Conservation (phyloP, 2,113 vertebrate genomes). For the Dipodomys stephensi region DNA sequence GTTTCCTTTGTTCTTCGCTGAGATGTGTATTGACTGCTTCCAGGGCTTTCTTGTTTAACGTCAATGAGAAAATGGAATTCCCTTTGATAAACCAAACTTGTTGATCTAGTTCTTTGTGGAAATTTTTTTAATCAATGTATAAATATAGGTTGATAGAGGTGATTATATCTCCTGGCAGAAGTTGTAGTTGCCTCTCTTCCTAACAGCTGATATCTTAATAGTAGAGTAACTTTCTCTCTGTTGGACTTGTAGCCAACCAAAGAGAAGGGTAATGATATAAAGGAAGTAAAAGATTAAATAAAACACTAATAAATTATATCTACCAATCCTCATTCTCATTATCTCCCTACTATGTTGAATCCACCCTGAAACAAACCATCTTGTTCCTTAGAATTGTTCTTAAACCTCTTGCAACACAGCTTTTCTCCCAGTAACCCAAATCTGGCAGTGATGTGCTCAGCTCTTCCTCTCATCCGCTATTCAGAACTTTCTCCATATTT, state of each 20-base stretch:
- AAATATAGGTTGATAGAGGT: conserved; percentile 66
- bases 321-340: not conserved
- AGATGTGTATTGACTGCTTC: conserved; percentile 79
- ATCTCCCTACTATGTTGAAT: not conserved
- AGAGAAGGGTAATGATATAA: not conserved
- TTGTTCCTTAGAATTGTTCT: not conserved
- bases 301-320: not conserved
- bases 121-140: conserved; percentile 35
- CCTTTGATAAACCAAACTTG: conserved; percentile 76
- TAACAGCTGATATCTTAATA: conserved; percentile 54
- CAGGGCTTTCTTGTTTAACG: conserved; percentile 74
- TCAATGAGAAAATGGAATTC: conserved; percentile 77
- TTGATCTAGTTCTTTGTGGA: conserved; percentile 63
- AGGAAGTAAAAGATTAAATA: conserved; percentile 5
- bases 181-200: not conserved
- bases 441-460: not conserved
- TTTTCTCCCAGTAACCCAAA: not conserved
- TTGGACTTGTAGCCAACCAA: conserved; percentile 17
- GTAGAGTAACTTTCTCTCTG: not conserved
- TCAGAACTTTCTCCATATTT: not conserved
- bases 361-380: not conserved
- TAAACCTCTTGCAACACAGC: not conserved
- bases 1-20: conserved; percentile 74
- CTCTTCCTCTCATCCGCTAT: not conserved
- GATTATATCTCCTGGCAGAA: conserved; percentile 36